A percentile compares a stretch with the other conserved stretches of the same genome.
These are phyloP conservation scores for Laticauda laticaudata DNA, from an alignment of 2,113 vertebrate species.

Conservation along the genomic window DNA sequence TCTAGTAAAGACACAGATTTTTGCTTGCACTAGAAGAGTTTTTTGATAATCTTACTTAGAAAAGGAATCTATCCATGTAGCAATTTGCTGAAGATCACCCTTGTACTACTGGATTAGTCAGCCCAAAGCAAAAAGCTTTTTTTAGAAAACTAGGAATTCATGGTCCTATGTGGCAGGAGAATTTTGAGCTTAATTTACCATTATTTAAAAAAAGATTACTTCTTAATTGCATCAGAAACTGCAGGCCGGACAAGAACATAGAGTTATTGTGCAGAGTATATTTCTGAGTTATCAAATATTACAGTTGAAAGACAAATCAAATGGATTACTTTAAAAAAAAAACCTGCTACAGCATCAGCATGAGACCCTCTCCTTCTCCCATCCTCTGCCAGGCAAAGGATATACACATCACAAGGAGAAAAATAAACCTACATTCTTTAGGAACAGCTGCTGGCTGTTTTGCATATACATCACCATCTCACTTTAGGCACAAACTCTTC, in stretches of 20 bases:
- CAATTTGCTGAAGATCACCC: conserved; percentile 38
- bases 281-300: conserved; percentile 14
- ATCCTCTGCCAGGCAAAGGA: background rate
- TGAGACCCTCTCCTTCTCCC: background rate
- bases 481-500: conserved; percentile 29
- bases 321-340: background rate
- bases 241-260: conserved; percentile 52
- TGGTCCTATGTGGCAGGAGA: conserved; percentile 70
- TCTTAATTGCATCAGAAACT: conserved; percentile 69
- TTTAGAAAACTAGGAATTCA: conserved; percentile 75
- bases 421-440: conserved; percentile 31
- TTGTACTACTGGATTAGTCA: conserved; percentile 47
- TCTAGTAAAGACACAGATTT: background rate
- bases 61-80: background rate
- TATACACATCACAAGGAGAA: accelerated
- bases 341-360: background rate
- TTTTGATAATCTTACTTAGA: background rate
- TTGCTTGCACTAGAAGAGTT: accelerated
- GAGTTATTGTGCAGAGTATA: conserved; percentile 52
- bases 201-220: conserved; percentile 79
- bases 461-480: background rate
- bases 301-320: background rate
- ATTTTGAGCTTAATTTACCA: conserved; percentile 75
- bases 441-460: conserved; percentile 43
- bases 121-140: conserved; percentile 72